Evolutionary conservation across 2,113 vertebrate species (phyloP), one percentile per base, ranked within the genome.

Genomic region (Typhlomys cinereus): DNA sequence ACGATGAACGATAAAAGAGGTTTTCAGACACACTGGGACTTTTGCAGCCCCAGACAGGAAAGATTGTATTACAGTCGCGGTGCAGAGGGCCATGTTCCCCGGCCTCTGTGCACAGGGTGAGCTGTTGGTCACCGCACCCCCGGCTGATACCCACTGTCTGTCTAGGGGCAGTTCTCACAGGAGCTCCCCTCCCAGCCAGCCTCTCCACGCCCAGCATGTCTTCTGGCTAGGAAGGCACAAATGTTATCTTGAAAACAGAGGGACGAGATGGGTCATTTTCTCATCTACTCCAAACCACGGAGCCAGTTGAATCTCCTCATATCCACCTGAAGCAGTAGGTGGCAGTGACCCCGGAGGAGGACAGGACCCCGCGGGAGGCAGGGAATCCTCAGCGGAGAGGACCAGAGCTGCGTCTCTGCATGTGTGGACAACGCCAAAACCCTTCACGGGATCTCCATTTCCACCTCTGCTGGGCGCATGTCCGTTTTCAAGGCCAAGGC

Each of bases 1-100:
- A 98, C 97, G 97, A 98, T 98, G 98, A 98, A 99, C 98, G 98
- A 98, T 99, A 98, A 98, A 98, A 98, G 98, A 98, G 98, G 97
- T 98, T 98, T 98, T 98, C 98, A 98, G 98, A 98, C 98, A 98
- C 96, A 98, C 98, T 98, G 98, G 97, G 98, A 97, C 97, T 79
- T 97, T 97, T 95, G 74, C 97, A 97, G 98, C 96, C 97, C 98
- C 97, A 94, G 97, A 97, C 98, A 98, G 98, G 97, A 97, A 97
- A 96, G 98, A 98, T 98, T 98, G 98, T 98, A 98, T 98, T 98
- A 98, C 98, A 98, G 96, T 98, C 94, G 15, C 90, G 6, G 97
- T 98, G 97, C 98, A 98, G 97, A 98, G 98, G 98, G 97, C 96
- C 96, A 62, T 97, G 97, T 97, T 98, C 96, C 95, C 85, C 88